Conservation (phyloP, 2,797 vertebrate genomes). For the Antrozous pallidus region DNA sequence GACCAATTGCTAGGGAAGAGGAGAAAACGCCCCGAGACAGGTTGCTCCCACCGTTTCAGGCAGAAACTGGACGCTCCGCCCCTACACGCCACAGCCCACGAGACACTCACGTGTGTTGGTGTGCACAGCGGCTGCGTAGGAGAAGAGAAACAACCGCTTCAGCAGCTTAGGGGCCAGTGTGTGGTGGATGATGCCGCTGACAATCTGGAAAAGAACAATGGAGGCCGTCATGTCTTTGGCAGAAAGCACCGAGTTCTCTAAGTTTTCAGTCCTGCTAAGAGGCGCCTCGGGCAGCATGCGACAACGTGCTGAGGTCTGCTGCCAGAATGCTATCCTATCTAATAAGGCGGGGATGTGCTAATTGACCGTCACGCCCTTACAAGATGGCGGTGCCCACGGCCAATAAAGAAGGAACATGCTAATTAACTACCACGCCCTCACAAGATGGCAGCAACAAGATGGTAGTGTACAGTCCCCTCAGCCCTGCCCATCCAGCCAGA, state of each 20-base stretch:
- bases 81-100: neutral
- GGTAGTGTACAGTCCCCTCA: no score
- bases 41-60: neutral
- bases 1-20: neutral
- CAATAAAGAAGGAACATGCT: no score
- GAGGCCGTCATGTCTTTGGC: slow-evolving; percentile 1
- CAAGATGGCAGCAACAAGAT: no score
- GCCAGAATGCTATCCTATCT: neutral
- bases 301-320: neutral
- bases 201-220: slow-evolving; percentile 85
- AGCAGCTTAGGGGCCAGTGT: slow-evolving; percentile 88
- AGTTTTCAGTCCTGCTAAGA: neutral
- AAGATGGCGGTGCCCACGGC: no score
- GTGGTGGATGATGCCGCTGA: slow-evolving; percentile 90
- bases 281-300: neutral
- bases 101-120: slow-evolving; percentile 77
- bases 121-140: slow-evolving; percentile 84
- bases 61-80: neutral
- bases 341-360: no score
- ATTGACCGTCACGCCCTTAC: no score
- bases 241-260: neutral
- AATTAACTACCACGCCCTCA: no score
- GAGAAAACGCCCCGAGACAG: no score
- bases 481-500: no score
- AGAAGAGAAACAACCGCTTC: slow-evolving; percentile 91